Base-by-base conservation (phyloP, 2,113 vertebrate genomes). In the Scartelaos histophorus region DNA sequence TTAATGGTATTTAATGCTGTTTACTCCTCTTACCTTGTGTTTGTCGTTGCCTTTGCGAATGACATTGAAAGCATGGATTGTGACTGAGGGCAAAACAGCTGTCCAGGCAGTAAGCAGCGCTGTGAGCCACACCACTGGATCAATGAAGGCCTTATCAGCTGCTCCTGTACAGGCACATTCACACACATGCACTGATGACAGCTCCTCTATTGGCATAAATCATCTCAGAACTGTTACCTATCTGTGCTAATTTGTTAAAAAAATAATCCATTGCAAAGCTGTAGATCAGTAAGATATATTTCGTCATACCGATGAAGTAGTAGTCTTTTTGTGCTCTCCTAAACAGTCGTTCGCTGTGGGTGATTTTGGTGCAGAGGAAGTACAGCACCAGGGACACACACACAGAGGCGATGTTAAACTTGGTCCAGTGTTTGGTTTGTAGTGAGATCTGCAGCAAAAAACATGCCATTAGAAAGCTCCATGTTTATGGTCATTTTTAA, bases 381-480 rank as follows among this genome's bases (percentile, higher is more conserved):
- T 95, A 97, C 56, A 93, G 0, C 7, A 73, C 3, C 13, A 96
- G 3, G 56, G 95, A 95, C 71, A 92, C 34, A 19, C 83, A 0
- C 2, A 97, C 7, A 3, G 90, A 72, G 19, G 89, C 82, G 13
- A 90, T 62, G 0, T 84, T 94, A 81, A 93, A 81, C 43, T 82
- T 46, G 0, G 96, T 98, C 96, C 97, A 98, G 92, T 92, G 91
- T 70, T 83, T 94, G 19, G 92, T 94, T 74, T 93, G 66, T 69
- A 97, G 80, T 7, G 91, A 46, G 7, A 95, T 82, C 97, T 98
- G 84, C 73, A 25, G 78, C 9, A 24, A 17, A 82, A 71, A 62
- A 34, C 75, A 5, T 10, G 43, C 4, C 13, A 47, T 45, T 49
- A 74, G 34, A 64, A 11, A 53, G 49, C 17, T n/a, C 17, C 49